A percentile compares a stretch with the other conserved stretches of the same genome.
phyloP scores from a whole-genome alignment of 1,140 invertebrate genomes.

The Polypedilum vanderplanki region DNA sequence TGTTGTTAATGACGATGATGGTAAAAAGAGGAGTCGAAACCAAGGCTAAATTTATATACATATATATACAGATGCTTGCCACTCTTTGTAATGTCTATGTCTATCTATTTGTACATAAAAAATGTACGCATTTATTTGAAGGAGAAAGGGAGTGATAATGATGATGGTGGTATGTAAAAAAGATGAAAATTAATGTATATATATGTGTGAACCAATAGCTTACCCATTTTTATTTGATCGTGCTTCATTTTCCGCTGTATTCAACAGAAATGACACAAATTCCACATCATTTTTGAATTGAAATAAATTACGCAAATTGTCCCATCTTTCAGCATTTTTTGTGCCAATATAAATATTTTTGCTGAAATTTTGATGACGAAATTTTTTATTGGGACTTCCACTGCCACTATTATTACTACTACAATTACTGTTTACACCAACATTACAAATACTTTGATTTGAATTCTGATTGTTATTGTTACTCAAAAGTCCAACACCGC shows the following conservation, averaged over 20 bases:
- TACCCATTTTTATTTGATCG: slow-evolving; percentile 33
- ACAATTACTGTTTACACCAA: slow-evolving; percentile 33
- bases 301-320: slow-evolving; percentile 41
- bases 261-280: slow-evolving; percentile 45
- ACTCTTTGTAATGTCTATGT: slow-evolving; percentile 32
- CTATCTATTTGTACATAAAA: background rate
- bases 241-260: slow-evolving; percentile 44
- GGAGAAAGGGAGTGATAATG: too few relatives aligned
- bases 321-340: slow-evolving; percentile 46
- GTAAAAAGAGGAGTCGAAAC: slow-evolving; percentile 33
- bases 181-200: background rate
- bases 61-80: slow-evolving; percentile 32
- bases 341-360: slow-evolving; percentile 45
- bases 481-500: background rate
- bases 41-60: slow-evolving; percentile 34
- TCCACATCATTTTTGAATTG: slow-evolving; percentile 46
- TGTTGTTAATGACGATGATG: slow-evolving; percentile 37
- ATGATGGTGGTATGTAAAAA: background rate
- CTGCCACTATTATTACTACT: slow-evolving; percentile 31
- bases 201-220: slow-evolving; percentile 30
- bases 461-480: slow-evolving; percentile 7
- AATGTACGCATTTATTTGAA: too few relatives aligned
- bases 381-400: slow-evolving; percentile 38
- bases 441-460: background rate
- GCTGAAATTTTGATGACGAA: slow-evolving; percentile 43